Percentiles rank a stretch among this genome's conserved stretches.
These are phyloP conservation scores for Danionella cerebrum DNA, from an alignment of 2,113 vertebrate genomes.

Conservation along the genomic window DNA sequence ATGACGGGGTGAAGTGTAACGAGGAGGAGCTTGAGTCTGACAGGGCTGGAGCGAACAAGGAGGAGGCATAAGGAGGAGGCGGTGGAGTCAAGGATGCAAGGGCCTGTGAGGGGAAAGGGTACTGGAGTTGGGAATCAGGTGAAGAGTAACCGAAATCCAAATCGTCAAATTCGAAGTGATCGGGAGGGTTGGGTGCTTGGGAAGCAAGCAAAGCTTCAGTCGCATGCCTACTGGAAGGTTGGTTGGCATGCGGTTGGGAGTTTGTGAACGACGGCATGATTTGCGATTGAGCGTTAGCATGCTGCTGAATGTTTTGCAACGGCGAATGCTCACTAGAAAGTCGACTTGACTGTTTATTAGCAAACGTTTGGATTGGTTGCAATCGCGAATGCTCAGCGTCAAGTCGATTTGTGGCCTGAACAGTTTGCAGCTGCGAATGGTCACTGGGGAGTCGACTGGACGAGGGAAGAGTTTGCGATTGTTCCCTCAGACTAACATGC, in stretches of 20 bases:
- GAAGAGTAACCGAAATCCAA: constrained; percentile 27
- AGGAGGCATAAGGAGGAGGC: constrained; percentile 13
- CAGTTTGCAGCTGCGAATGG: not conserved
- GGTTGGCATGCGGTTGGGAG: no score
- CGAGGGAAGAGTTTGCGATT: no score
- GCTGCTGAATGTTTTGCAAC: no score
- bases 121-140: not conserved
- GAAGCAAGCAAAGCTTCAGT: no score
- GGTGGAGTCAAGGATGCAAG: constrained; percentile 8
- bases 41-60: no score
- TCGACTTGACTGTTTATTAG: no score
- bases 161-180: constrained; percentile 1
- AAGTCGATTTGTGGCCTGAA: not conserved
- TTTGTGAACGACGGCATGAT: not conserved
- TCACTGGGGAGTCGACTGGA: no score
- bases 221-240: no score
- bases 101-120: constrained; percentile 16
- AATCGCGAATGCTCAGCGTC: not conserved
- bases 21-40: constrained; percentile 29
- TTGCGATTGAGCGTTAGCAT: not conserved
- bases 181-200: not conserved
- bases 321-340: no score
- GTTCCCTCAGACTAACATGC: no score
- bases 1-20: constrained; percentile 14
- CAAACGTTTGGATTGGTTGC: not conserved